Conservation (phyloP, 1,140 invertebrate species). For the Brachionus paranguensis region DNA sequence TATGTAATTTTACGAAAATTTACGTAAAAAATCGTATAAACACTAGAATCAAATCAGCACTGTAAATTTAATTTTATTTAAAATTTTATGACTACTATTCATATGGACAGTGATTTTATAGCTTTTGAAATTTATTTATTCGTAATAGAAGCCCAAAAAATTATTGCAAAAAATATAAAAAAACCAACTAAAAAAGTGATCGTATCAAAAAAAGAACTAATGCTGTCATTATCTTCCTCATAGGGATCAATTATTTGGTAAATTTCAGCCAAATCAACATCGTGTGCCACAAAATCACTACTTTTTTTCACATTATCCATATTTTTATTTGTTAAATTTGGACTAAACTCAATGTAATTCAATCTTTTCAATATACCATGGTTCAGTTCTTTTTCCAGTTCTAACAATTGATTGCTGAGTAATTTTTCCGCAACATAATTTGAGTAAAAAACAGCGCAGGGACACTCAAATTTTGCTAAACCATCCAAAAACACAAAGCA, state of each 20-base stretch:
- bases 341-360: neutral
- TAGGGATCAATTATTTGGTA: neutral
- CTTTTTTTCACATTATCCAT: neutral
- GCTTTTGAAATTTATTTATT: neutral
- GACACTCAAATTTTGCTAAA: neutral
- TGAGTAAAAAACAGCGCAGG: neutral
- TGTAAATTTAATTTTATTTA: too few species aligned
- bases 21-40: too few species aligned
- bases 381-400: neutral
- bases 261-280: neutral
- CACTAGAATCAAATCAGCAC: too few species aligned
- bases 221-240: neutral
- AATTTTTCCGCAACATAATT: neutral
- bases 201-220: slow-evolving; percentile 24
- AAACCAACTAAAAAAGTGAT: neutral
- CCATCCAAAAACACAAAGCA: neutral
- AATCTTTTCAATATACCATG: neutral
- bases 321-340: neutral
- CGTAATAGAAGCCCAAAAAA: neutral
- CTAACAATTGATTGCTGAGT: neutral
- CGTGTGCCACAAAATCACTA: neutral
- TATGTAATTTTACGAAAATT: too few species aligned
- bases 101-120: neutral
- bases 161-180: neutral
- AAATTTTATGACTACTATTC: too few species aligned